These are phyloP conservation scores for Synergus umbraculus DNA, from an alignment of 2,888 invertebrate species.

Conservation along the genomic window DNA sequence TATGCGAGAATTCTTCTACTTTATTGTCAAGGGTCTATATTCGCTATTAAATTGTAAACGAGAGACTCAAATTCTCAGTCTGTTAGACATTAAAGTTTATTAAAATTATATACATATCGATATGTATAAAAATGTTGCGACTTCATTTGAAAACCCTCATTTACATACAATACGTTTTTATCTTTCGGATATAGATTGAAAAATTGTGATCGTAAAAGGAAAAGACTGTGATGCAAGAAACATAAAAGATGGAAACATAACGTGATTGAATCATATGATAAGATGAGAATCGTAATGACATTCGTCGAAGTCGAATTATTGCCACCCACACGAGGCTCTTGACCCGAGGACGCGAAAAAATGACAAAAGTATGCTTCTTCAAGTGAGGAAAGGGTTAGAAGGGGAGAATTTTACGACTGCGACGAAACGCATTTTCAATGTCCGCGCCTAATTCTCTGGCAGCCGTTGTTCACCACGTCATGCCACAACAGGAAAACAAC, in stretches of 20 bases:
- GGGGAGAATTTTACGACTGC: slow-evolving; percentile 32
- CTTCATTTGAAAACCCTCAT: background rate
- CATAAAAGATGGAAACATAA: background rate
- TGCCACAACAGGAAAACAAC: slow-evolving; percentile 19
- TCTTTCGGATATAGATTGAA: background rate
- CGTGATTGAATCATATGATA: slow-evolving; percentile 19
- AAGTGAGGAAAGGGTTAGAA: background rate
- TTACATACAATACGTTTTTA: slow-evolving; percentile 1
- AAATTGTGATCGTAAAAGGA: background rate
- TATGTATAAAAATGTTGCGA: too few species aligned
- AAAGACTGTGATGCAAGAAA: background rate
- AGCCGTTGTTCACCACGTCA: slow-evolving; percentile 5
- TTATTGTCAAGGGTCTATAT: background rate
- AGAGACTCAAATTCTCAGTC: too few species aligned
- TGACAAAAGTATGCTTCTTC: slow-evolving; percentile 13
- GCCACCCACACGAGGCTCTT: slow-evolving; percentile 28
- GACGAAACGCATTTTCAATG: slow-evolving; percentile 37
- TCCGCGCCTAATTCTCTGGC: slow-evolving; percentile 33
- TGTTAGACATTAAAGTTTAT: too few species aligned
- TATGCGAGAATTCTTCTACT: slow-evolving; percentile 10
- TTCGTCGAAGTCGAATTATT: slow-evolving; percentile 22
- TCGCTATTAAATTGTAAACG: background rate
- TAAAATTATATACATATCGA: too few species aligned
- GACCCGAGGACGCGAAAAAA: slow-evolving; percentile 5
- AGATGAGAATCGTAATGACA: background rate